Evolutionary conservation across 30 jellyfish, hydroid and myxozoan species (phyloP).

Genomic region (Turritopsis rubra): DNA sequence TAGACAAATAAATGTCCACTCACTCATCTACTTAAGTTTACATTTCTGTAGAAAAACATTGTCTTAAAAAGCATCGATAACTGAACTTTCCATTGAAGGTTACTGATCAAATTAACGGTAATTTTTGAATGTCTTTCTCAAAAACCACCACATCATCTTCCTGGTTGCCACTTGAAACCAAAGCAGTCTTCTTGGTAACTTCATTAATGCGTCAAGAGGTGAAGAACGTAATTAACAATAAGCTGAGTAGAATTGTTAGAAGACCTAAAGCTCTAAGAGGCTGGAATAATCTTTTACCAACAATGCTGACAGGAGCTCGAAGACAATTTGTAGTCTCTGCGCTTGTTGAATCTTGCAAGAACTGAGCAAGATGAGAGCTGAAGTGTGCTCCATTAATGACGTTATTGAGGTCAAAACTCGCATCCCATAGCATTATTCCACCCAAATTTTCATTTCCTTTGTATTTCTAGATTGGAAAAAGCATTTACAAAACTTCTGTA

Average conservation of each 20-base stretch:
- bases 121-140: background rate
- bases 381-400: slow-evolving; percentile 30
- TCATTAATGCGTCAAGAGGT: background rate
- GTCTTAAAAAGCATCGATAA: no score
- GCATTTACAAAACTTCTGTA: background rate
- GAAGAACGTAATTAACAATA: background rate
- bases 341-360: background rate
- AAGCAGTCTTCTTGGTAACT: background rate
- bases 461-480: slow-evolving; percentile 3
- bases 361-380: slow-evolving; percentile 4
- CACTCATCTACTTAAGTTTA: no score
- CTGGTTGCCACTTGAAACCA: background rate
- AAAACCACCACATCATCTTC: background rate
- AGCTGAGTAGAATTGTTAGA: background rate
- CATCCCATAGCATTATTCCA: slow-evolving; percentile 59
- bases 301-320: background rate
- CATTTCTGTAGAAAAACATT: no score
- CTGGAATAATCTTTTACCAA: background rate
- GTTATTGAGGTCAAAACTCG: slow-evolving; percentile 39
- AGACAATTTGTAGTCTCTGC: background rate
- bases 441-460: slow-evolving; percentile 19
- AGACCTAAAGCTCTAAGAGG: background rate
- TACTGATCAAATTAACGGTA: background rate
- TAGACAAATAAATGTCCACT: no score
- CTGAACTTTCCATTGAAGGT: no score